A percentile compares a stretch with the other conserved stretches of the same genome.
phyloP scores from a whole-genome alignment of 2,888 invertebrate genomes.

The Euplexia lucipara region DNA sequence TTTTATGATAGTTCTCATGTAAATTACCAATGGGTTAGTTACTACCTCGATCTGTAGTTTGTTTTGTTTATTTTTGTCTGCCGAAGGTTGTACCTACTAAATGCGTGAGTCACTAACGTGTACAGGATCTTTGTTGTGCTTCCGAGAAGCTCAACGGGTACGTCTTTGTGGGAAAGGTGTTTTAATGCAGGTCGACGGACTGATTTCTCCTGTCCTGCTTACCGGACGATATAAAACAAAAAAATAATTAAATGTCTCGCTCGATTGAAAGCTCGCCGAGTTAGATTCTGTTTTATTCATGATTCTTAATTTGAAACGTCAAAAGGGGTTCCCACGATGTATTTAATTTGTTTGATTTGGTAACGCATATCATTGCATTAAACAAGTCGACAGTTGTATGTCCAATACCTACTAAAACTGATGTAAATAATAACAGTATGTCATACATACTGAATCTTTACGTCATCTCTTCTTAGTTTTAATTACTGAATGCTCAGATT shows the following conservation, averaged over 20 bases:
- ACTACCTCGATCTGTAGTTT: slow-evolving; percentile 30
- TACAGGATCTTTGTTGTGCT: slow-evolving; percentile 90
- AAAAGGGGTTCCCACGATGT: slow-evolving; percentile 37
- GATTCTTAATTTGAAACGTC: slow-evolving; percentile 49
- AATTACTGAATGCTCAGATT: slow-evolving; percentile 15
- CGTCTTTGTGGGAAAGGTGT: slow-evolving; percentile 87
- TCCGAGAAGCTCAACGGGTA: slow-evolving; percentile 85
- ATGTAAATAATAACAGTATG: too few relatives aligned
- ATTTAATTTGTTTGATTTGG: not conserved
- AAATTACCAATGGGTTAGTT: slow-evolving; percentile 39
- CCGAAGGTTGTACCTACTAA: slow-evolving; percentile 75
- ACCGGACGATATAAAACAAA: slow-evolving; percentile 70
- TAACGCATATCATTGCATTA: not conserved
- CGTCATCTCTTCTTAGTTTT: not conserved
- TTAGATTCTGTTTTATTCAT: slow-evolving; percentile 66
- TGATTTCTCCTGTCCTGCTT: slow-evolving; percentile 84
- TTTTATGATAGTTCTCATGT: not conserved
- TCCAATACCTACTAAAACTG: not conserved
- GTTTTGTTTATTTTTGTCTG: slow-evolving; percentile 75
- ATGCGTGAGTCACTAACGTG: slow-evolving; percentile 84
- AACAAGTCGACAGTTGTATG: not conserved
- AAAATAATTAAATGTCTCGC: slow-evolving; percentile 74
- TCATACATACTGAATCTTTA: not conserved
- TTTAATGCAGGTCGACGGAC: slow-evolving; percentile 86
- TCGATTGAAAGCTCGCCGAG: slow-evolving; percentile 64